These are phyloP conservation scores for Coreius guichenoti DNA, from an alignment of 2,797 vertebrate species.

Conservation along the genomic window DNA sequence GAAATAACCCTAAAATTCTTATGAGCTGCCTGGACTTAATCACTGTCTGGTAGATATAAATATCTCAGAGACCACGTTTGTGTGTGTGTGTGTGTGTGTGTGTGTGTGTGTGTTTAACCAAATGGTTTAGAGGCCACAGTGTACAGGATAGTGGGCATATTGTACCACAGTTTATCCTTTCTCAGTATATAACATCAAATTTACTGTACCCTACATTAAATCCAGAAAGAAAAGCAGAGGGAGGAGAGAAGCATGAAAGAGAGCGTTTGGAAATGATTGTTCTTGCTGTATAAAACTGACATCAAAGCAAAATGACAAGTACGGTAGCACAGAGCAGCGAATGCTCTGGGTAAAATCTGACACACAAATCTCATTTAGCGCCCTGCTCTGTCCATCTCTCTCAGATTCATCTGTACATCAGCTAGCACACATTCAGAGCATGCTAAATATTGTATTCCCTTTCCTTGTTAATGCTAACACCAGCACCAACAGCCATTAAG, in stretches of 20 bases:
- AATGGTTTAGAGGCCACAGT: background rate
- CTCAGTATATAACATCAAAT: background rate
- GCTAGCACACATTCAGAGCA: background rate
- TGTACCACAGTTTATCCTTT: background rate
- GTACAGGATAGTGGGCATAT: background rate
- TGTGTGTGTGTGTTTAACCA: background rate
- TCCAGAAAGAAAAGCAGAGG: background rate
- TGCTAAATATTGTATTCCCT: constrained; percentile 24
- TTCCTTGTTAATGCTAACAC: background rate
- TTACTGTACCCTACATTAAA: background rate
- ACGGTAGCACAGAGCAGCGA: background rate
- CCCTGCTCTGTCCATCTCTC: background rate
- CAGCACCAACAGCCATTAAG: background rate
- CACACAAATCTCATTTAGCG: constrained; percentile 3
- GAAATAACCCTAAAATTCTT: background rate
- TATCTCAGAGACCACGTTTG: background rate
- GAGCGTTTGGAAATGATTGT: background rate
- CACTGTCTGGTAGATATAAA: background rate
- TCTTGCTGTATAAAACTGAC: constrained; percentile 9
- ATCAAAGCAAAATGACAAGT: constrained; percentile 30
- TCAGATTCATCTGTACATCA: background rate
- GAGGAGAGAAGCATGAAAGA: background rate
- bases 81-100: background rate
- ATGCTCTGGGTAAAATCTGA: constrained; percentile 11
- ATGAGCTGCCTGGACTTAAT: background rate